Percentiles rank a stretch among this genome's conserved stretches.
Conservation (phyloP, 2,113 vertebrate genomes). For the Origma solitaria region DNA sequence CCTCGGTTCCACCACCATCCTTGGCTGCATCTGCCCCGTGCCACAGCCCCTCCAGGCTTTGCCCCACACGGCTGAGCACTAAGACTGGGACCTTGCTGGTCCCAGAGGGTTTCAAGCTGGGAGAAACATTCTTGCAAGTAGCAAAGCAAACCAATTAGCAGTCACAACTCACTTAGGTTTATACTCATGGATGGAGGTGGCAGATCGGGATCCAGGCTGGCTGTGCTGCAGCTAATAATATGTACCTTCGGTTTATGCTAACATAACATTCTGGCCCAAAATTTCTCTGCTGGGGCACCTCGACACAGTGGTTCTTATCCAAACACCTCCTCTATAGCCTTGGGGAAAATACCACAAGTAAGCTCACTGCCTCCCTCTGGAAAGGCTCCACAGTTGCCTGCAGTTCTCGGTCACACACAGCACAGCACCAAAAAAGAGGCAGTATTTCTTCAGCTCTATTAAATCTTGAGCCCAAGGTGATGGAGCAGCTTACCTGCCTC, state of each 20-base stretch:
- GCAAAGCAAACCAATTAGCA: background rate
- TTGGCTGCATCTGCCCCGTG: background rate
- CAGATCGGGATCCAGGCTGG: background rate
- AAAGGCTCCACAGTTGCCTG: background rate
- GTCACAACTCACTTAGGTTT: background rate
- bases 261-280: background rate
- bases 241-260: background rate
- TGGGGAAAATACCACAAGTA: background rate
- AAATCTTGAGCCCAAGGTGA: background rate
- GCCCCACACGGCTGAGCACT: accelerated
- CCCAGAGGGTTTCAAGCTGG: background rate
- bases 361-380: background rate
- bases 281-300: background rate
- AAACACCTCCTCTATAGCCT: background rate
- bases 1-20: background rate
- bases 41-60: background rate
- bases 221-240: background rate
- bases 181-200: accelerated
- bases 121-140: background rate
- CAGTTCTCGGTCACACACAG: background rate
- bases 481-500: conserved; percentile 65
- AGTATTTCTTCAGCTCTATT: background rate
- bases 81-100: background rate
- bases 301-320: background rate
- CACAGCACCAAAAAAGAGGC: background rate